Conservation (phyloP, 2,113 vertebrate species). For the Tonatia bakeri region DNA sequence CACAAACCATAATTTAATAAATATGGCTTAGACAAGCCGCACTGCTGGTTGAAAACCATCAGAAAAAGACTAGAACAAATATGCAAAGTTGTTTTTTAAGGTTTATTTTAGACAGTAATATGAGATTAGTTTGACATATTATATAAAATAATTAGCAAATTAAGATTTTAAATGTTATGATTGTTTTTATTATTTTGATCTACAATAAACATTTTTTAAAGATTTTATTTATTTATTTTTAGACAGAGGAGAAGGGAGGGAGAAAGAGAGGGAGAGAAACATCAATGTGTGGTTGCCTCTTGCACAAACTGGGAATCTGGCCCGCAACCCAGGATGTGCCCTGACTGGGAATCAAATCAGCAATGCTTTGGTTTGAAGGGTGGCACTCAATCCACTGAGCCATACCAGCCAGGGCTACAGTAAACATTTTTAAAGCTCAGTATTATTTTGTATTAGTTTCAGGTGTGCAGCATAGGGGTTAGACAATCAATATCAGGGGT, state of each 20-base stretch:
- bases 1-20: slow-evolving; percentile 29
- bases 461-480: neutral
- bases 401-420: no score
- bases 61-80: neutral
- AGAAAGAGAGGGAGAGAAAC: no score
- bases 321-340: no score
- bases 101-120: neutral
- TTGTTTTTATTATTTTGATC: slow-evolving; percentile 9
- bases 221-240: no score
- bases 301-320: no score
- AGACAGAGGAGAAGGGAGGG: no score
- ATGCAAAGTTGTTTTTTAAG: neutral
- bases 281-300: no score
- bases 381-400: no score
- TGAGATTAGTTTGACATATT: neutral
- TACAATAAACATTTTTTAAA: neutral
- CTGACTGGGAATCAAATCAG: no score
- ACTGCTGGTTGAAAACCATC: slow-evolving; percentile 9
- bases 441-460: neutral
- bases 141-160: neutral
- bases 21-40: neutral
- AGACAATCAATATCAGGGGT: neutral
- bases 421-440: neutral
- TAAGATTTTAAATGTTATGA: neutral
- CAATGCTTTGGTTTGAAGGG: no score